These are phyloP conservation scores for Steinernema khuongi DNA, from an alignment of 1,140 invertebrate species.

Conservation along the genomic window DNA sequence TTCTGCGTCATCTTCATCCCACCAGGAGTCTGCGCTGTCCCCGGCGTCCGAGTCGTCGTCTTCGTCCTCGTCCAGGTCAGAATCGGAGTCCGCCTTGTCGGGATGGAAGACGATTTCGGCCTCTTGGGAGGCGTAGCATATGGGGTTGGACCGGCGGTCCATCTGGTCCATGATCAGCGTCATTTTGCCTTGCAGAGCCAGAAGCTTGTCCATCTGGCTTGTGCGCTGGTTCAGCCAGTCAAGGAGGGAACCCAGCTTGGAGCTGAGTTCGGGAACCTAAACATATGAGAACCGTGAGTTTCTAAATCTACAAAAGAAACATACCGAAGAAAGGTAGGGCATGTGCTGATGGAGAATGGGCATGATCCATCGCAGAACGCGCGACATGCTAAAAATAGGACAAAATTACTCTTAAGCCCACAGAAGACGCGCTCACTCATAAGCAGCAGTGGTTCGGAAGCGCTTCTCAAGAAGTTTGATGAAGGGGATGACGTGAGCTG, in stretches of 20 bases:
- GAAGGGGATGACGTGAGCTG: background rate
- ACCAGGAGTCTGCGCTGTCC: background rate
- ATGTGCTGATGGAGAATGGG: background rate
- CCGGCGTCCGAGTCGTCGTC: background rate
- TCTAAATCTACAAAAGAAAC: background rate
- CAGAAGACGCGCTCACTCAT: background rate
- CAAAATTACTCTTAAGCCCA: background rate
- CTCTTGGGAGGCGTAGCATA: background rate
- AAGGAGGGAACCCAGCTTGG: background rate
- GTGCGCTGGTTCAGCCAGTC: background rate
- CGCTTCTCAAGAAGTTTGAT: background rate
- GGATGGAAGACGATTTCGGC: background rate
- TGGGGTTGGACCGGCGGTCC: background rate
- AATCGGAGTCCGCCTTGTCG: background rate
- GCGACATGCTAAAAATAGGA: background rate
- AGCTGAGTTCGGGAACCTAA: background rate
- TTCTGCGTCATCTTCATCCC: background rate
- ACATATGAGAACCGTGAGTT: background rate
- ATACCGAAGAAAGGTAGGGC: background rate
- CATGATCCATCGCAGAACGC: background rate
- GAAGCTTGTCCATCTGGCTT: background rate
- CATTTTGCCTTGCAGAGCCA: constrained; percentile 5
- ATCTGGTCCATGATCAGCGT: background rate
- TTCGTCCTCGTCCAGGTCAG: background rate
- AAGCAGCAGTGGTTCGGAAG: background rate